Base-by-base conservation (phyloP, 2,113 vertebrate genomes). In the Tenrec ecaudatus region DNA sequence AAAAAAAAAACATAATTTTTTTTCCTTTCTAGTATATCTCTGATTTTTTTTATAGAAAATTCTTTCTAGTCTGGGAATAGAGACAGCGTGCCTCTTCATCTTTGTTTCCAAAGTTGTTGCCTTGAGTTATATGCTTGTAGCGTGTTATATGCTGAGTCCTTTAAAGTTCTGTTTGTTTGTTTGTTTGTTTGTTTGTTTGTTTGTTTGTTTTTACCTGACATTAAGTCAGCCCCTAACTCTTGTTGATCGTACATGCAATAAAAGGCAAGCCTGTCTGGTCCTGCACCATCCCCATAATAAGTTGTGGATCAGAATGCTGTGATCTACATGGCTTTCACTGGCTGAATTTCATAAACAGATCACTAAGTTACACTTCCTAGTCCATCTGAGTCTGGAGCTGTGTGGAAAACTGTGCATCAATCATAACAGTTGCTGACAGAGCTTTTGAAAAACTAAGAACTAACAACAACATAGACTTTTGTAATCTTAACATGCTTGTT, bases 41-140 rank as follows among this genome's bases (percentile, higher is more conserved):
- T 82, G 22, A 29, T 88, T 78, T 75, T 75, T 12, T 31, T 90
- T 82, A 33, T 62, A 75, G 20, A 71, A 91, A 40, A 11, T 2
- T 71, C 3, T 20, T 33, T 75, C 40, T 73, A 36, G 19, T 47
- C 17, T 80, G 43, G n/a, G 66, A 23, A 66, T 20, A 95, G 16
- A 75, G 14, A 0, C 22, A 43, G 20, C 15, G 27, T 78, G 19
- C 77, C 82, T 96, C 76, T 76, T 92, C 58, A 69, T 86, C 6
- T 33, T 33, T 66, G 64, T 22, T 88, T 92, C 88, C n/a, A 82
- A 47, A 81, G n/a, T 90, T 62, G 33, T 69, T n/a, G 29, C 60
- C 12, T 53, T 53, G 47, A 53, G 9, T 53, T 53, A 14, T 10
- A 14, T 53, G 11, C 47, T 20, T 33, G 1, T 53, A 19, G 10